Evolutionary conservation across 1,140 invertebrate species (phyloP), one percentile per base, ranked within the genome.

Genomic region (Drosophila albomicans): DNA sequence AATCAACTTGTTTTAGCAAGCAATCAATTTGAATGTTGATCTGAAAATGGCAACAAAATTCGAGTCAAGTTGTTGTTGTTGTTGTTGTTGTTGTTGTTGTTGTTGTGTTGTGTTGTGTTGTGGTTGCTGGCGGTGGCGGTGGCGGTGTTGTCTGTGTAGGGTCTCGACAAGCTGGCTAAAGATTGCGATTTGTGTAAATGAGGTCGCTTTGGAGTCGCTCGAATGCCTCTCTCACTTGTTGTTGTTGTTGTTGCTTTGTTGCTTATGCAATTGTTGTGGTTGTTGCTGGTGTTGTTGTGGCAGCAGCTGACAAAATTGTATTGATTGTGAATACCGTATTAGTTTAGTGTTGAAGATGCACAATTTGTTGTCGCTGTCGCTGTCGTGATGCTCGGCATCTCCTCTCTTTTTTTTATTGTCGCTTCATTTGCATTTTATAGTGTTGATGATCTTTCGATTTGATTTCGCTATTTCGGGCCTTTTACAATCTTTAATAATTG

Each of bases 351-450:
- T 77, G 56, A 68, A 74, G 79, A 82, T 88, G 85, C 84, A 88
- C 84, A 88, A 78, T 88, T 88, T 51, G 71, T 1, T 77, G 79
- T 80, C 41, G 28, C 32, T 43, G 20, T 57, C 56, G 71, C 1
- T 77, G 79, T 80, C 41, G 28, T 52, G 51, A 30, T 57, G 38
- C 52, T 57, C 51, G 8, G 5, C 13, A 7, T 32, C 57, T 15
- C 13, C 20, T 3, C 10, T 7, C 16, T 11, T 41, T 15, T 51
- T 70, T 25, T 25, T 25, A 25, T 43, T 70, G 51, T 76, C 72
- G 72, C 51, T 64, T 79, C 74, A 88, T 87, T 85, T 84, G 57
- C 66, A 87, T 87, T 63, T 75, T 62, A 78, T 72, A 69, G 73
- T 58, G 77, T 80, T 85, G 77, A 77, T 85, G 73, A 79, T 75